Conservation (phyloP, 2,797 vertebrate species). For the Ctenopoma multispine region DNA sequence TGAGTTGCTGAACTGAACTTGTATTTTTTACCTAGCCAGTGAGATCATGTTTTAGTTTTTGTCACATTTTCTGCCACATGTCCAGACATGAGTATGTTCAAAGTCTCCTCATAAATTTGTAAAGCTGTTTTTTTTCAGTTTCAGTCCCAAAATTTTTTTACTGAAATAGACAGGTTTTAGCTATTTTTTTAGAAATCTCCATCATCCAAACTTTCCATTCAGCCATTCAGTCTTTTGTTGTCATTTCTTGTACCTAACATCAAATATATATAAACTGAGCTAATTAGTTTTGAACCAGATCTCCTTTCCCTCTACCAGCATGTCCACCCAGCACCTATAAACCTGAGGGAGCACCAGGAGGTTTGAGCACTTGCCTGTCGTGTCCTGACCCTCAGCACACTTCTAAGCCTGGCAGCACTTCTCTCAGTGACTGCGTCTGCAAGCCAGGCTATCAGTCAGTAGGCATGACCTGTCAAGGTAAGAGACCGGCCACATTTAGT, state of each 20-base stretch:
- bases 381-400: slow-evolving; percentile 92
- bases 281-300: background rate
- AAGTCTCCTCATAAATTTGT: slow-evolving; percentile 51
- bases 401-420: slow-evolving; percentile 92
- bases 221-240: slow-evolving; percentile 17
- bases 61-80: slow-evolving; percentile 53
- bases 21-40: slow-evolving; percentile 39
- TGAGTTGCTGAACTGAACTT: slow-evolving; percentile 24
- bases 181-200: too few relatives aligned
- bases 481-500: slow-evolving; percentile 7
- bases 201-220: slow-evolving; percentile 15
- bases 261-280: background rate
- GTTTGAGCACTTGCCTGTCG: slow-evolving; percentile 88
- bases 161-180: too few relatives aligned
- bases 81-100: slow-evolving; percentile 64
- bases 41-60: slow-evolving; percentile 50
- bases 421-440: slow-evolving; percentile 89
- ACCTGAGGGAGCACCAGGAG: slow-evolving; percentile 91
- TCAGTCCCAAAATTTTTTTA: slow-evolving; percentile 21
- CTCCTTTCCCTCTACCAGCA: slow-evolving; percentile 74
- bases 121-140: slow-evolving; percentile 42
- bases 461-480: slow-evolving; percentile 90
- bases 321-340: slow-evolving; percentile 96
- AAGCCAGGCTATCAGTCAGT: slow-evolving; percentile 86
- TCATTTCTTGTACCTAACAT: slow-evolving; percentile 2